Evolutionary conservation across 2,113 vertebrate genomes (phyloP).

Genomic region (Eira barbara): DNA sequence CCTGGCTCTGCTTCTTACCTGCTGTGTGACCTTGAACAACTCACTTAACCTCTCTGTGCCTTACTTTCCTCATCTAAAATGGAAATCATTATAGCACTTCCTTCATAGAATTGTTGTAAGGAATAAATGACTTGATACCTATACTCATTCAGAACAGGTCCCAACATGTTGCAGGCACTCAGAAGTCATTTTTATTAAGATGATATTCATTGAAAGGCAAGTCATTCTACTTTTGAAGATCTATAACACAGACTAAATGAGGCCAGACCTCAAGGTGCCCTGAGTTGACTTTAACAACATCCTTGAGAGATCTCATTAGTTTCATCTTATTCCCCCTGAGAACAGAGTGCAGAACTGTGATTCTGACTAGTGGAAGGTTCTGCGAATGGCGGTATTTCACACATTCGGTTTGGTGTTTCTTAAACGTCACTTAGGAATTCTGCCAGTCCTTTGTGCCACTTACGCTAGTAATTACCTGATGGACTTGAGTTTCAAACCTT

Average conservation of each 20-base stretch:
- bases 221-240: not conserved
- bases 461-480: not conserved
- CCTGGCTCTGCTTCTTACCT: not conserved
- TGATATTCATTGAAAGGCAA: not conserved
- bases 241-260: not conserved
- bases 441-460: not conserved
- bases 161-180: not conserved
- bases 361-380: not conserved
- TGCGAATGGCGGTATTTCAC: not conserved
- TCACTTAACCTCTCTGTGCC: not conserved
- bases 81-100: not conserved
- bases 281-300: fast-evolving
- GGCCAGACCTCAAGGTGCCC: not conserved
- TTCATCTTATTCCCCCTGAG: not conserved
- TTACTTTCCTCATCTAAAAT: not conserved
- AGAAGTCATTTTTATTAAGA: not conserved
- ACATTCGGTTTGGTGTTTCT: not conserved
- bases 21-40: not conserved
- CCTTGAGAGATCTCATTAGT: not conserved
- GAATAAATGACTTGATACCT: not conserved
- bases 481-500: not conserved
- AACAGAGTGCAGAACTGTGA: fast-evolving
- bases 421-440: not conserved
- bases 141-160: not conserved
- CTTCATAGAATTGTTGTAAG: not conserved